These are phyloP conservation scores for Nyctibius grandis DNA, from an alignment of 2,797 vertebrate species.

Conservation along the genomic window DNA sequence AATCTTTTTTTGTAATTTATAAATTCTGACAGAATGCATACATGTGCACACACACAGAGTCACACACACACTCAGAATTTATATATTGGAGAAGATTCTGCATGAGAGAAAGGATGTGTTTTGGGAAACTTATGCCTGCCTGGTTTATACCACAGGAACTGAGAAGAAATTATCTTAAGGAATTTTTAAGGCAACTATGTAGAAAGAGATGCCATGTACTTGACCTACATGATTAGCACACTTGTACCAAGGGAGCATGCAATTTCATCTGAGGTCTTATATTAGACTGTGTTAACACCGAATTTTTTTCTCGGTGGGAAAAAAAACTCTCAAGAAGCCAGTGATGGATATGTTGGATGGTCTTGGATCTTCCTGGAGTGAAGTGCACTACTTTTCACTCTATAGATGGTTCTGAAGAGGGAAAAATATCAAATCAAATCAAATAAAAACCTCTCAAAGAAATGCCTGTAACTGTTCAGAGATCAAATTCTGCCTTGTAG, in stretches of 20 bases:
- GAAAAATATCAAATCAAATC: not conserved
- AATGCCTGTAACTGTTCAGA: not conserved
- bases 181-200: not conserved
- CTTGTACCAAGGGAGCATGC: not conserved
- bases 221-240: not conserved
- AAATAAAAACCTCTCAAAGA: not conserved
- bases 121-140: not conserved
- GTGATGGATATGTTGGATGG: not conserved
- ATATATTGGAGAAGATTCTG: not conserved
- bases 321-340: not conserved
- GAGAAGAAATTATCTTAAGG: not conserved
- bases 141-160: not conserved
- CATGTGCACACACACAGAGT: not conserved
- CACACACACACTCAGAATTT: not conserved
- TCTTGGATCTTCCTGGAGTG: not conserved
- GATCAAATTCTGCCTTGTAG: not conserved
- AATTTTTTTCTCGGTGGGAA: not conserved
- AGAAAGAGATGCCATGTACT: not conserved
- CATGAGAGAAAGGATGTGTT: not conserved
- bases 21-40: not conserved
- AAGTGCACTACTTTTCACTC: not conserved
- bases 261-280: not conserved
- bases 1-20: not conserved
- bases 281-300: not conserved
- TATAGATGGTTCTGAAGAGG: not conserved